Evolutionary conservation across 2,888 invertebrate genomes (phyloP).

Genomic region (Ariolimax columbianus): DNA sequence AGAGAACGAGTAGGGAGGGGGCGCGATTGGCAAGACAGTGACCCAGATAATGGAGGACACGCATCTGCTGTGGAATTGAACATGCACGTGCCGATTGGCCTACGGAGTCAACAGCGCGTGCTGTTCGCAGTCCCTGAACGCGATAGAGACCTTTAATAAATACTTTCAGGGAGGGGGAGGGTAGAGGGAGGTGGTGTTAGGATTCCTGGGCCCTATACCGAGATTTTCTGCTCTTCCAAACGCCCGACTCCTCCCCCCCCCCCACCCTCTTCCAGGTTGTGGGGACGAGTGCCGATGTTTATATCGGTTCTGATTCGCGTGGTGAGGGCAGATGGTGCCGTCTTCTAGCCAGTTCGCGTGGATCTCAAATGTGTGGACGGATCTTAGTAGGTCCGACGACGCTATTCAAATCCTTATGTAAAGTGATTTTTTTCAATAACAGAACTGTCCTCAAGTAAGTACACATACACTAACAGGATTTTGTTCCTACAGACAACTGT

Average conservation of each 20-base stretch:
- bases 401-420: not conserved
- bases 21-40: not conserved
- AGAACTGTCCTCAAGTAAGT: not conserved
- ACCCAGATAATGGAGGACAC: not conserved
- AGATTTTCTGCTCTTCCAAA: not conserved
- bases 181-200: not conserved
- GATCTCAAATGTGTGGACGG: not conserved
- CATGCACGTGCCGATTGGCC: constrained; percentile 30
- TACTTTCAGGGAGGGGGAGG: not conserved
- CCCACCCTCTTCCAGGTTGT: not conserved
- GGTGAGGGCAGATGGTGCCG: constrained; percentile 7
- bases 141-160: not conserved
- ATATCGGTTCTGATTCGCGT: constrained; percentile 15
- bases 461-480: too few species aligned
- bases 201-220: not conserved
- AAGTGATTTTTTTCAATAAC: not conserved
- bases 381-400: not conserved
- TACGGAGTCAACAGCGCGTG: constrained; percentile 21
- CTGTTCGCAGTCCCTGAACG: not conserved
- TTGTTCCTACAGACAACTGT: too few species aligned
- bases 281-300: not conserved
- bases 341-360: not conserved
- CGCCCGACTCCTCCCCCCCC: not conserved
- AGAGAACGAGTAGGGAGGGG: too few species aligned
- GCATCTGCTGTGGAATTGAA: constrained; percentile 14